These are phyloP conservation scores for Dicyrtomina minuta DNA, from an alignment of 2,888 invertebrate genomes.

Conservation along the genomic window DNA sequence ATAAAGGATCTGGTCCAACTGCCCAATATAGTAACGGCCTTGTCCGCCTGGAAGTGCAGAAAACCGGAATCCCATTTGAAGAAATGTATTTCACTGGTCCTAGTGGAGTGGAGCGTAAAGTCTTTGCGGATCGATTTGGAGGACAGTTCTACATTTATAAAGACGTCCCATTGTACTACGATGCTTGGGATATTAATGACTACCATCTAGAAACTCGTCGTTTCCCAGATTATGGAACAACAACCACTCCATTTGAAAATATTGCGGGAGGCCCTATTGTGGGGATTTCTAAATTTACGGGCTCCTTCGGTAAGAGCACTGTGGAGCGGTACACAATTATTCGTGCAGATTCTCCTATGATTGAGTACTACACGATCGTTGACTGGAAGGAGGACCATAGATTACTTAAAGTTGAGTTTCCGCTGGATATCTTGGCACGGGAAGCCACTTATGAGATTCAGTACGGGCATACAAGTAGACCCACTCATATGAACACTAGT, in stretches of 20 bases:
- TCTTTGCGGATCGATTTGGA: constrained; percentile 30
- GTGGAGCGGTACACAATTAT: constrained; percentile 56
- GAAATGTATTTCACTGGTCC: constrained; percentile 33
- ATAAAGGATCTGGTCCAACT: not conserved
- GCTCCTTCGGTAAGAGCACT: constrained; percentile 33
- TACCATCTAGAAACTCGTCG: constrained; percentile 60
- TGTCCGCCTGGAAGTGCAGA: constrained; percentile 24
- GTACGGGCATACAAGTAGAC: constrained; percentile 58
- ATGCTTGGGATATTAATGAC: constrained; percentile 63
- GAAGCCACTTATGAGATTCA: constrained; percentile 60
- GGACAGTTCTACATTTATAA: constrained; percentile 58
- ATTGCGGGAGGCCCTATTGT: constrained; percentile 36
- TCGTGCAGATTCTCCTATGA: constrained; percentile 57
- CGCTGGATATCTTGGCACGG: constrained; percentile 56
- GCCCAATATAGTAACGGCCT: constrained; percentile 30
- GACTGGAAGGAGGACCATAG: constrained; percentile 60
- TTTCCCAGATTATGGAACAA: not conserved
- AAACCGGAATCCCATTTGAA: constrained; percentile 37
- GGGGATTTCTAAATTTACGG: constrained; percentile 42
- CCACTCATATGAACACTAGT: constrained; percentile 60
- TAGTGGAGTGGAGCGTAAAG: constrained; percentile 24
- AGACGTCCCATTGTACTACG: constrained; percentile 61
- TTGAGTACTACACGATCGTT: constrained; percentile 58
- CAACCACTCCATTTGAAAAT: not conserved
- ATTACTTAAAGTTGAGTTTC: constrained; percentile 60